These are phyloP conservation scores for Morpho achilles DNA, from an alignment of 2,888 invertebrate species.

Conservation along the genomic window DNA sequence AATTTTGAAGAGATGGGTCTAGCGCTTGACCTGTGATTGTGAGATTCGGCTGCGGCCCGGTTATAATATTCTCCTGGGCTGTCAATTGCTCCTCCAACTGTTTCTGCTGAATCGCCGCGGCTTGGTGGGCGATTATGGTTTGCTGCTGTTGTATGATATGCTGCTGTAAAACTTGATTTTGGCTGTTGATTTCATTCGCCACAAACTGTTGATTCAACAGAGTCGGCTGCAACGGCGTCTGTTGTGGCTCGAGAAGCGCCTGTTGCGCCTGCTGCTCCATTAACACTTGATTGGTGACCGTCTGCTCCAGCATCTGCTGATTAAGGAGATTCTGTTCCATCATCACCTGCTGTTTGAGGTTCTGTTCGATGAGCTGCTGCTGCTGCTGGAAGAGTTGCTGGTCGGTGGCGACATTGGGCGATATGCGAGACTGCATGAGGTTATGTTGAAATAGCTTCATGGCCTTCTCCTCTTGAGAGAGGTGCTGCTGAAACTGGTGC, in stretches of 20 bases:
- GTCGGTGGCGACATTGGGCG: constrained; percentile 51
- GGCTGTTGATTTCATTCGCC: constrained; percentile 58
- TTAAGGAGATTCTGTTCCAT: constrained; percentile 71
- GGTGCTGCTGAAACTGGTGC: constrained; percentile 77
- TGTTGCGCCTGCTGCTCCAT: constrained; percentile 61
- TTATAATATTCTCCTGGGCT: constrained; percentile 55
- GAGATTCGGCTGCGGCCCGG: constrained; percentile 56
- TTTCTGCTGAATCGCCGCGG: constrained; percentile 69
- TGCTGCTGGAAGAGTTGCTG: constrained; percentile 57
- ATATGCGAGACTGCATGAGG: constrained; percentile 72
- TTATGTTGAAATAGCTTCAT: constrained; percentile 81
- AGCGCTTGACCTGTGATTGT: constrained; percentile 56
- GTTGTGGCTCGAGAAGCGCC: constrained; percentile 48
- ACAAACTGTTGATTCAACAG: constrained; percentile 56
- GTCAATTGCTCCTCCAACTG: constrained; percentile 63
- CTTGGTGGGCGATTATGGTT: constrained; percentile 67
- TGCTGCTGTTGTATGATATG: constrained; percentile 74
- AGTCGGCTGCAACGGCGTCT: constrained; percentile 52
- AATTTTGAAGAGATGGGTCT: constrained; percentile 73
- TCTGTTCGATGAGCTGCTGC: constrained; percentile 53
- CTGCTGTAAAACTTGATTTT: constrained; percentile 76
- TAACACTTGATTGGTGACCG: constrained; percentile 53
- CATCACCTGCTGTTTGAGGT: constrained; percentile 59
- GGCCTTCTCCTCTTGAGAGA: constrained; percentile 68
- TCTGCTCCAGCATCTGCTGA: constrained; percentile 67